Conservation (phyloP, 1,140 invertebrate genomes). For the Leptinotarsa lineolata region DNA sequence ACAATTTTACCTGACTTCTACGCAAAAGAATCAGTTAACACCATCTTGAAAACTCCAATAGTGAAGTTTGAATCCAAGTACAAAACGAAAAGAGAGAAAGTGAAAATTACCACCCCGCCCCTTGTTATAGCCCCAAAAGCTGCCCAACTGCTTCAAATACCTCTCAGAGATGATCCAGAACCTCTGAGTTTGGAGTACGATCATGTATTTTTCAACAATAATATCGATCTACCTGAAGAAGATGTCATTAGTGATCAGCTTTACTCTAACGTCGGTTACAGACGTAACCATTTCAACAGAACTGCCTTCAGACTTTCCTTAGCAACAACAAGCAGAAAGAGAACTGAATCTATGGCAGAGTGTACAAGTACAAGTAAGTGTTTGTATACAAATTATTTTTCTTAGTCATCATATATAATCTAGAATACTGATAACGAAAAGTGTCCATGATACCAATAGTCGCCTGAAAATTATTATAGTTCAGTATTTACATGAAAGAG, state of each 20-base stretch:
- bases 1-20: constrained; percentile 5
- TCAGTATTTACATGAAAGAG: too few relatives aligned
- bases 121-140: constrained; percentile 63
- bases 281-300: constrained; percentile 43
- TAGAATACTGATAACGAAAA: not conserved
- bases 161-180: constrained; percentile 44
- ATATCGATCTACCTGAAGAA: not conserved
- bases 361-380: not conserved
- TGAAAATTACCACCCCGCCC: constrained; percentile 51
- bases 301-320: constrained; percentile 45
- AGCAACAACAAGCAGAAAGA: constrained; percentile 10
- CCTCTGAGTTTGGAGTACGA: constrained; percentile 38
- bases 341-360: not conserved
- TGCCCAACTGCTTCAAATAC: constrained; percentile 62
- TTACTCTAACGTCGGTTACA: constrained; percentile 39
- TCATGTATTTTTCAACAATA: constrained; percentile 22
- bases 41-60: constrained; percentile 60
- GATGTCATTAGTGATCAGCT: not conserved
- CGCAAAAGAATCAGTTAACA: constrained; percentile 42
- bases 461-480: too few relatives aligned
- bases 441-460: too few relatives aligned
- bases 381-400: not conserved
- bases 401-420: not conserved
- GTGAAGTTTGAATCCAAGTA: constrained; percentile 45
- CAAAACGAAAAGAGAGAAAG: constrained; percentile 42